Evolutionary conservation across 1,140 invertebrate genomes (phyloP), one percentile per base, ranked within the genome.

Genomic region (Drosophila quadrilineata): DNA sequence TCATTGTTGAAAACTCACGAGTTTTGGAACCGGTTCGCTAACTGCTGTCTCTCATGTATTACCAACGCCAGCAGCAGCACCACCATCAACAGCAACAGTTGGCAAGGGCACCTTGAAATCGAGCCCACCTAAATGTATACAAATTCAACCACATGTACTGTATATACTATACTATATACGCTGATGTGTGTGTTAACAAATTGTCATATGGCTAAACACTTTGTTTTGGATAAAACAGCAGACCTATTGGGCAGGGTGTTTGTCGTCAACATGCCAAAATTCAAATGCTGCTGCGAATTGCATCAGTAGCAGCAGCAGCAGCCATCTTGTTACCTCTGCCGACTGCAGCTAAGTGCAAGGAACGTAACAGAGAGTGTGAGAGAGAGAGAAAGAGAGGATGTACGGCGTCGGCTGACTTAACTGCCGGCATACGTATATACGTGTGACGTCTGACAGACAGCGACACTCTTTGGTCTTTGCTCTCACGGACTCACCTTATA

Each of bases 71-170:
- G 31, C 54, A 58, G 19, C n/a, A n/a, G n/a, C n/a, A 9, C 43
- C 41, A 45, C 10, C 38, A 17, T 49, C 22, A 26, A 24, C 54
- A 58, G 19, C 56, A 67, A 48, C 31, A 50, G 50, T 60, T 70
- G 58, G 50, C 76, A 80, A 82, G 77, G 76, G 76, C 76, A 82
- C 76, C 76, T 82, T 82, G 76, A 71, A 48, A 80, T 35, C 36
- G 49, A 53, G 35, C 50, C 41, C 66, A 71, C 26, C 33, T 33
- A 71, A 71, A 57, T 72, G 53, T 58, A 45, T 46, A 22, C 26
- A 21, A 28, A 29, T n/a, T n/a, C 14, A 17, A 45, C 16, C 16
- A 57, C 17, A 53, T 53, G 29, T 22, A 57, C 16, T 56, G 48
- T 35, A 62, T 19, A 43, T 38, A 28, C n/a, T n/a, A n/a, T n/a